Base-by-base conservation (phyloP, 1,140 invertebrate species). In the Drosophila pachea region DNA sequence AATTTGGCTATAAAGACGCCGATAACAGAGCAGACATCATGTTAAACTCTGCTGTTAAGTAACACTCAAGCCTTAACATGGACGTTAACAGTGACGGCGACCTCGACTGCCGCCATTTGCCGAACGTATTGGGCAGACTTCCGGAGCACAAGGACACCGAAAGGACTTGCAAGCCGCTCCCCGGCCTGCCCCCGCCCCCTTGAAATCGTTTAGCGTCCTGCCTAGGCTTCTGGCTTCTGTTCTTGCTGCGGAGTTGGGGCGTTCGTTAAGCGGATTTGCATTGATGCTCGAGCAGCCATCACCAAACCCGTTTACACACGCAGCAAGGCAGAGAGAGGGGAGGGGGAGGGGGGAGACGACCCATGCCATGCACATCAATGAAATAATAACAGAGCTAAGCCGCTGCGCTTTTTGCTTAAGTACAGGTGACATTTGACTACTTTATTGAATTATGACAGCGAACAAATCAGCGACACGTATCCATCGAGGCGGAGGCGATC, bases 381-480 rank as follows among this genome's bases (percentile, higher is more conserved):
- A 54, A 72, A 54, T 49, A 50, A 50, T 35, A 56, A 69, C 61
- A 69, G 35, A 32, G 31, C 61, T 69, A 70, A 70, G 63, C 68
- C 67, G 32, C 7, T 69, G 48, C 33, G 65, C 70, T 84, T 82
- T 75, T 63, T 73, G 66, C 69, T 71, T 56, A 64, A 62, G 63
- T 64, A 55, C 62, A 65, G 31, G 50, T 73, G 72, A 82, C 82
- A 73, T 86, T 78, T 86, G 77, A 81, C 81, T 87, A 75, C 77
- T 86, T 88, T 87, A 88, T 87, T 88, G 74, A 86, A 88, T 87
- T 87, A 88, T 87, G 84, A 87, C 81, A 86, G 74, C 75, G 86
- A 84, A 88, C 84, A 87, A 87, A 86, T 88, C 86, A 88, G 86
- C 77, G 84, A 88, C 74, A 81, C 70, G 79, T 68, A 71, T 52